Evolutionary conservation across 2,888 invertebrate genomes (phyloP).

Genomic region (Plutella xylostella): DNA sequence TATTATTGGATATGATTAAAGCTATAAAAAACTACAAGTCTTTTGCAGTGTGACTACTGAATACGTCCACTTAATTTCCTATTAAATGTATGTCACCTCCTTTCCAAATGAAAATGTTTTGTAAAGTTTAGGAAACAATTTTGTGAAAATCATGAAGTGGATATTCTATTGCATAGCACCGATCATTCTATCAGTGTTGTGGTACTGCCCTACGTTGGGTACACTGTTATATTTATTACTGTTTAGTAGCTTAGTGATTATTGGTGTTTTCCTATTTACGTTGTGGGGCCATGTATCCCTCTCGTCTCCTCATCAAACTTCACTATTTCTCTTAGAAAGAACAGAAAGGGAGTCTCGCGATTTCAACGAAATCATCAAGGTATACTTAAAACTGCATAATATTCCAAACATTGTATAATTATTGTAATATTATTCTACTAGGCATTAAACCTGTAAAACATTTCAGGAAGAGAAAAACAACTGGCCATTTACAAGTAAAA

Average conservation of each 20-base stretch:
- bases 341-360: slow-evolving; percentile 72
- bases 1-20: too few relatives aligned
- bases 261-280: slow-evolving; percentile 42
- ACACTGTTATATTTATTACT: slow-evolving; percentile 37
- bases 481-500: slow-evolving; percentile 45
- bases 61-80: too few relatives aligned
- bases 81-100: too few relatives aligned
- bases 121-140: too few relatives aligned
- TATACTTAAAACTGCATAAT: slow-evolving; percentile 25
- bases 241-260: slow-evolving; percentile 34
- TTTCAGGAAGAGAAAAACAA: slow-evolving; percentile 52
- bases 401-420: background rate
- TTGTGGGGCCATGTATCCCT: slow-evolving; percentile 74
- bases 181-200: slow-evolving; percentile 35
- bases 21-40: too few relatives aligned
- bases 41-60: too few relatives aligned
- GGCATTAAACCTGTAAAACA: too few relatives aligned
- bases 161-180: slow-evolving; percentile 31
- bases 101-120: too few relatives aligned
- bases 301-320: slow-evolving; percentile 74
- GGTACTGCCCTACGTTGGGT: slow-evolving; percentile 45
- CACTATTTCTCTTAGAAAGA: slow-evolving; percentile 67
- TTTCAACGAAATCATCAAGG: slow-evolving; percentile 73
- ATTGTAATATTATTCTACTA: background rate
- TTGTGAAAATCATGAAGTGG: slow-evolving; percentile 44